phyloP scores from a whole-genome alignment of 2,113 vertebrate genomes.

The Rhineura floridana region DNA sequence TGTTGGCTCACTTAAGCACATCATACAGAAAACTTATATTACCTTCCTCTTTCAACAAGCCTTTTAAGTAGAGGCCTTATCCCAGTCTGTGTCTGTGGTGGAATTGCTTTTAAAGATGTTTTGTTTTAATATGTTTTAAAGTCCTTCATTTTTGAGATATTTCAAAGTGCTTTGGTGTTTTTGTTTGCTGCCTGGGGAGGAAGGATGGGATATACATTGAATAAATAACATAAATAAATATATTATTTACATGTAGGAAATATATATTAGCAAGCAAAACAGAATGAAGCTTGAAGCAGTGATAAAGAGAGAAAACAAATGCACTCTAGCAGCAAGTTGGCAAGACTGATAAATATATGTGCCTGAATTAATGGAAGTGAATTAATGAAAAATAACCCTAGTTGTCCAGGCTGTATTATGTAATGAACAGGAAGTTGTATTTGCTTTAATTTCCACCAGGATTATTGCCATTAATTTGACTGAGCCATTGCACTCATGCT shows the following conservation, averaged over 20 bases:
- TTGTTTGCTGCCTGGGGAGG: too few species aligned
- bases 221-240: too few species aligned
- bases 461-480: conserved; percentile 35
- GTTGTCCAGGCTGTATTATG: conserved; percentile 44
- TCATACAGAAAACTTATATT: background rate
- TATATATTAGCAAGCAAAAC: conserved; percentile 15
- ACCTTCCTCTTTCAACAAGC: too few species aligned
- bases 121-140: too few species aligned
- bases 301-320: background rate
- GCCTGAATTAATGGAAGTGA: conserved; percentile 9
- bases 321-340: conserved; percentile 24
- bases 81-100: too few species aligned
- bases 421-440: conserved; percentile 41
- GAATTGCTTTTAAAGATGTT: too few species aligned
- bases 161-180: too few species aligned
- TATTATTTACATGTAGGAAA: conserved; percentile 6
- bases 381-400: conserved; percentile 47
- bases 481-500: background rate
- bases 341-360: conserved; percentile 45
- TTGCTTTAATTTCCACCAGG: conserved; percentile 52
- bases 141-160: too few species aligned
- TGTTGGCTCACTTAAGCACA: background rate
- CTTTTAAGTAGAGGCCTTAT: too few species aligned
- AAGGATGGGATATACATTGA: too few species aligned
- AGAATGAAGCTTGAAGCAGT: conserved; percentile 17